phyloP scores from a whole-genome alignment of 2,113 vertebrate species.

The Sander lucioperca region DNA sequence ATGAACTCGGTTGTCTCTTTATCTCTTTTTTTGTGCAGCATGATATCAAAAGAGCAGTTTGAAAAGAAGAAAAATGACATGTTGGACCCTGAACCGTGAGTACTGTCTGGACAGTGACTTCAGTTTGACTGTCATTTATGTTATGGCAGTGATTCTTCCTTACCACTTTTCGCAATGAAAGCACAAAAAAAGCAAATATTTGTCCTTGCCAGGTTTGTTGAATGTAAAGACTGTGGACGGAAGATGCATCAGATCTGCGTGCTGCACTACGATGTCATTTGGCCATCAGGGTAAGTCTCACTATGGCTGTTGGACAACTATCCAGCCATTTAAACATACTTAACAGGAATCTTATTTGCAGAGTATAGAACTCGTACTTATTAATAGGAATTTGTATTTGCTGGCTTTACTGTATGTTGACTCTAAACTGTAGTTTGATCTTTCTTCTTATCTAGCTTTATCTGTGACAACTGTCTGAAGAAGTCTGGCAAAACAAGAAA shows the following conservation, averaged over 20 bases:
- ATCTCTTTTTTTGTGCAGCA: conserved; percentile 68
- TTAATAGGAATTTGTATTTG: neutral
- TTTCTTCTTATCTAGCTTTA: conserved; percentile 88
- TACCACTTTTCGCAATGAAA: neutral
- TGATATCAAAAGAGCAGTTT: conserved; percentile 99
- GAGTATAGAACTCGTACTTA: neutral
- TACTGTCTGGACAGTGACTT: conserved; percentile 54
- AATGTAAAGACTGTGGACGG: conserved; percentile 98
- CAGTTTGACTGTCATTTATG: neutral
- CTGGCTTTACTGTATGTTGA: neutral
- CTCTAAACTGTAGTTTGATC: neutral
- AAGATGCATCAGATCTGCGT: conserved; percentile 99
- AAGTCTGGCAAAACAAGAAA: conserved; percentile 94
- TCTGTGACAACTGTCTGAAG: conserved; percentile 98
- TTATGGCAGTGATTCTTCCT: neutral
- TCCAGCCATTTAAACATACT: neutral
- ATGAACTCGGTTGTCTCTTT: conserved; percentile 14
- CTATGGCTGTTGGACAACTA: neutral
- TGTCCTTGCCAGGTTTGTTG: conserved; percentile 90
- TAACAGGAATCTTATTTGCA: neutral
- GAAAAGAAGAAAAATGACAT: conserved; percentile 99
- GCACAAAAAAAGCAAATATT: neutral
- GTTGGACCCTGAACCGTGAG: conserved; percentile 98
- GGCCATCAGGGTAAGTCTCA: conserved; percentile 93
- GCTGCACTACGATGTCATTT: conserved; percentile 98